Base-by-base conservation (phyloP, 2,797 vertebrate species). In the Mormyrops boulengeri region DNA sequence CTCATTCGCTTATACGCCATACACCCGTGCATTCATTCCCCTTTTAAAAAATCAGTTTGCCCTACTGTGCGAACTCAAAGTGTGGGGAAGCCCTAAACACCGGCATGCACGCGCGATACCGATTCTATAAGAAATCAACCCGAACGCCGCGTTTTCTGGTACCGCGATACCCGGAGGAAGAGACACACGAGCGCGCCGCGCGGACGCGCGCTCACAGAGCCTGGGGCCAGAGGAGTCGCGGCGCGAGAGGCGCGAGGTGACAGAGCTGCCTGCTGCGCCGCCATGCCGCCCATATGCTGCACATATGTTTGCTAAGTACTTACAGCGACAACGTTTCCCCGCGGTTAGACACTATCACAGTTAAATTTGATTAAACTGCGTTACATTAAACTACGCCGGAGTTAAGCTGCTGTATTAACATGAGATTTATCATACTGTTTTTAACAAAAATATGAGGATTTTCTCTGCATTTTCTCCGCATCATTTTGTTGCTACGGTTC, bases 251-350 rank as follows among this genome's bases (percentile, higher is more conserved):
- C 47, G 80, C 49, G 84, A 85, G 84, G 84, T 85, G 84, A 85
- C 55, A 88, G 50, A 34, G 87, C 53, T 88, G 77, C 87, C 87
- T 47, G 52, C 52, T 88, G 87, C 12, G 52, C 38, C 50, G 57
- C 87, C 87, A 60, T 30, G 22, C 87, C 87, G 47, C 17, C 57
- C 87, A 85, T 88, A 60, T 88, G 87, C 87, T 60, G 34, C 57
- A 88, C 87, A 88, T 85, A 85, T 85, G 84, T 52, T 85, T 85
- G 47, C 47, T 82, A 82, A 82, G 77, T 82, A 82, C 38, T 82
- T 82, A 82, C 77, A 82, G 77, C 38, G 77, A 44, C 41, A 82
- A 44, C 77, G 41, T 82, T 82, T 82, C 77, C 77, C 41, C 77
- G 41, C 77, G 77, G 77, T 82, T 82, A 82, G 41, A 82, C 77